A percentile compares a stretch with the other conserved stretches of the same genome.
Conservation (phyloP, 2,888 invertebrate species). For the Gari tellinella region DNA sequence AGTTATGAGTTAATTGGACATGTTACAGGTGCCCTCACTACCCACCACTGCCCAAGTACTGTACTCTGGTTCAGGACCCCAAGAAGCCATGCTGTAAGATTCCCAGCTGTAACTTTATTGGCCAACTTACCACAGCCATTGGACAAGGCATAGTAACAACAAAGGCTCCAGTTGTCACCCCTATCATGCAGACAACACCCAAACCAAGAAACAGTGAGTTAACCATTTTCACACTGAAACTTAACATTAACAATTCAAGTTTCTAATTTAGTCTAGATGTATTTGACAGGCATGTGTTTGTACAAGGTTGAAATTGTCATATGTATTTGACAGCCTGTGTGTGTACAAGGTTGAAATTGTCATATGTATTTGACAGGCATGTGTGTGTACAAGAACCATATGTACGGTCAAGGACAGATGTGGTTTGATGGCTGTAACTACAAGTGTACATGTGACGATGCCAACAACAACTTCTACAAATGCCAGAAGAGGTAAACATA, state of each 20-base stretch:
- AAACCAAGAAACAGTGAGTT: too few relatives aligned
- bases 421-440: constrained; percentile 74
- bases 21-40: constrained; percentile 58
- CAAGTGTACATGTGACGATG: constrained; percentile 73
- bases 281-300: too few relatives aligned
- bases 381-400: constrained; percentile 67
- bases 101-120: constrained; percentile 61
- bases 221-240: too few relatives aligned
- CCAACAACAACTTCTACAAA: constrained; percentile 63
- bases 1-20: too few relatives aligned
- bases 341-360: too few relatives aligned
- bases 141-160: constrained; percentile 45
- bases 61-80: constrained; percentile 57
- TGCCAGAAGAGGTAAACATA: constrained; percentile 65
- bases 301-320: too few relatives aligned
- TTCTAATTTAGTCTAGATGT: too few relatives aligned
- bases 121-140: constrained; percentile 36
- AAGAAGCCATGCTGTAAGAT: constrained; percentile 63
- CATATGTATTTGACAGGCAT: constrained; percentile 59
- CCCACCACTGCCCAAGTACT: constrained; percentile 62
- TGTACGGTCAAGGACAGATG: constrained; percentile 65
- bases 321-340: too few relatives aligned
- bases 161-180: constrained; percentile 14
- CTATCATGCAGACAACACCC: too few relatives aligned
- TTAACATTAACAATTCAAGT: too few relatives aligned